Evolutionary conservation across 2,113 vertebrate species (phyloP), one percentile per base, ranked within the genome.

Genomic region (Rhineura floridana): DNA sequence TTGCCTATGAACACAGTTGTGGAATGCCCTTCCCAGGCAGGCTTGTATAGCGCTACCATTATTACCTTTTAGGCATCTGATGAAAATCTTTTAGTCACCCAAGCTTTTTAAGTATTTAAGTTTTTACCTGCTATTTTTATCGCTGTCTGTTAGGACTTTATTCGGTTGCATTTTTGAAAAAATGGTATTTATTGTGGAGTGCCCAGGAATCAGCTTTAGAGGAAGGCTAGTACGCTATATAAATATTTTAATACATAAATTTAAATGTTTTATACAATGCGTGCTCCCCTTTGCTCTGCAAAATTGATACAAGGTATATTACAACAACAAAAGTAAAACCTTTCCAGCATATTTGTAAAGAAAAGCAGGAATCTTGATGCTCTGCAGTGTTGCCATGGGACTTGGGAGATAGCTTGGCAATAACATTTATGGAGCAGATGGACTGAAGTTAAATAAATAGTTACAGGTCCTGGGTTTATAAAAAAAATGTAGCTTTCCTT

Each of bases 401-500:
- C 59, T 63, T 1, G 6, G 55, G 96, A 96, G 94, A 96, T 94
- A 67, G 91, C 86, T 94, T 95, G 94, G 92, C 87, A 91, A 91
- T 90, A 96, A 85, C 87, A 89, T 95, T 95, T 96, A 90, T 90
- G 85, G 85, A 96, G 90, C 96, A 97, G 96, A 96, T 96, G 95
- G 94, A 93, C 90, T 42, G 65, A 93, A 88, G 93, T 81, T 91
- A 96, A 96, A 95, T 95, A 95, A 96, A 88, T 85, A 93, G 79
- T 91, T 91, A 91, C 92, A 96, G 95, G 93, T 96, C 95, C 39
- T 84, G 87, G 94, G 93, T 84, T 92, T 19, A 59, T 19, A 59
- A 17, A 12, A 59, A 59, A 59, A 59, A 76, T 92, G 89, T 91
- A 93, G 93, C 91, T 92, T 95, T 88, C 28, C 42, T 70, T 65